Percentiles rank a stretch among this genome's conserved stretches.
Conservation (phyloP, 2,888 invertebrate genomes). For the Philonicus albiceps region DNA sequence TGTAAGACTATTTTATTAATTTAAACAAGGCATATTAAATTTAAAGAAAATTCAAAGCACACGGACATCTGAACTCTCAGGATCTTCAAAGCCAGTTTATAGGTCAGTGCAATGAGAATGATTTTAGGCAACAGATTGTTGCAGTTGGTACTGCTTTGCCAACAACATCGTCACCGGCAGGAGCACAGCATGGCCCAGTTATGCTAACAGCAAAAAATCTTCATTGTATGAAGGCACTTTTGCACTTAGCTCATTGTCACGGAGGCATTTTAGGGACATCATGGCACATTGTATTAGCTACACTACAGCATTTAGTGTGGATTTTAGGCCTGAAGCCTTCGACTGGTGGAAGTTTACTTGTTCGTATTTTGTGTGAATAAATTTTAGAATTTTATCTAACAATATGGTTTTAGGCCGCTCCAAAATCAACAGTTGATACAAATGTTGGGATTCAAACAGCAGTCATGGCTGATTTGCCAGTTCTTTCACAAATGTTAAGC, state of each 20-base stretch:
- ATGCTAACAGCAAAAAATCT: constrained; percentile 98
- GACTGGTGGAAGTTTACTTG: constrained; percentile 87
- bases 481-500: constrained; percentile 88
- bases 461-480: constrained; percentile 95
- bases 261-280: constrained; percentile 91
- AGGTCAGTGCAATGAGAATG: constrained; percentile 69
- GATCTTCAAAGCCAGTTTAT: constrained; percentile 67
- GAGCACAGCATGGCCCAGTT: constrained; percentile 71
- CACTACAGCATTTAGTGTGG: constrained; percentile 92
- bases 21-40: neutral
- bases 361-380: constrained; percentile 33
- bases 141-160: constrained; percentile 96
- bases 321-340: constrained; percentile 95
- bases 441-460: constrained; percentile 90
- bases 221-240: constrained; percentile 92
- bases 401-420: constrained; percentile 68
- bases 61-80: constrained; percentile 64
- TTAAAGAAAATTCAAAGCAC: constrained; percentile 57
- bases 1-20: constrained; percentile 51
- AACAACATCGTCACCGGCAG: constrained; percentile 79
- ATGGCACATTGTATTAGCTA: constrained; percentile 95
- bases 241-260: constrained; percentile 89
- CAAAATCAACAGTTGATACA: constrained; percentile 77
- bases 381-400: neutral
- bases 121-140: constrained; percentile 90